Evolutionary conservation across 2,888 invertebrate genomes (phyloP), one percentile per base, ranked within the genome.

Genomic region (Argyresthia albistria): DNA sequence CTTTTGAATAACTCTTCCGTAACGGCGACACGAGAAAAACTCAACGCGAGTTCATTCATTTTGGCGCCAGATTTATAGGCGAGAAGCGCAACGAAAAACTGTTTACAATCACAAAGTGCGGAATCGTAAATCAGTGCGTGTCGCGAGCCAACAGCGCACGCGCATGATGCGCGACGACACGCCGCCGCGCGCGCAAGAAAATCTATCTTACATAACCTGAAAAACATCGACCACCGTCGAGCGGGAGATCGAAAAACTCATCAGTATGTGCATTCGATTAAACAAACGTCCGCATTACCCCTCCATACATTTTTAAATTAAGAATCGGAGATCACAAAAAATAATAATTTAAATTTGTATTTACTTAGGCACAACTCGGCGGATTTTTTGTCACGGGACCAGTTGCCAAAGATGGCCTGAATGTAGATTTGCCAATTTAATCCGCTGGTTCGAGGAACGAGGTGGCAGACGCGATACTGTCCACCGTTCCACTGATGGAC

Each of bases 271-370:
- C 86, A 84, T 87, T 60, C 63, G 62, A 80, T 83, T 81, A 79
- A 67, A 73, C 71, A 67, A 78, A 77, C 63, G 66, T 65, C 62
- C 66, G 69, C 64, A 69, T 68, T 64, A 50, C 53, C 45, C 69
- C 64, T 66, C 63, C 64, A 58, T 64, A 64, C 66, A 68, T 66
- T 65, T 71, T 75, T 74, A 76, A 75, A 78, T 73, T 71, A 76
- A 76, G 71, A 79, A 76, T 73, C 75, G 70, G 66, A 70, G 75
- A 78, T 76, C 69, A 77, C 69, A 79, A 76, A 78, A 70, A 78
- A 81, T 83, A 77, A 80, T 84, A 81, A 84, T 80, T 83, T 74
- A 83, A 87, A 83, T 84, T 82, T 82, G 82, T 81, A 74, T 80
- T 84, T 80, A 80, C 78, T 80, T 83, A 79, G 71, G 63, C 60